Evolutionary conservation across 2,888 invertebrate genomes (phyloP).

Genomic region (Eumerus sabulonum): DNA sequence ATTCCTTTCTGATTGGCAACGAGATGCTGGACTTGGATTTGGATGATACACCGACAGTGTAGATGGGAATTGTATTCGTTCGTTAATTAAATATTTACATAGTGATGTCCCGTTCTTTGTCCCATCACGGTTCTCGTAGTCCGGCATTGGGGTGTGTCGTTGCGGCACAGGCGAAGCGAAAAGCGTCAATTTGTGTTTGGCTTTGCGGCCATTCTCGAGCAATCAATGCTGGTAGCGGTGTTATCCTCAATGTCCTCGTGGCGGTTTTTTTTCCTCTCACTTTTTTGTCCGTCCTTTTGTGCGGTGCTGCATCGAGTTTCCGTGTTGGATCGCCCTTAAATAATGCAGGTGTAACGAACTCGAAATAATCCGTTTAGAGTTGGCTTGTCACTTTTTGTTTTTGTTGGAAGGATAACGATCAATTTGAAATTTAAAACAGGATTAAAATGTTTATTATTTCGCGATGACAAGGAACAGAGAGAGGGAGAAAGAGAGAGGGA

Average conservation of each 20-base stretch:
- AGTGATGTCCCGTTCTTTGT: constrained; percentile 11
- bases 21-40: constrained; percentile 40
- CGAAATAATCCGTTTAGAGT: constrained; percentile 76
- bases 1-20: constrained; percentile 53
- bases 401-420: constrained; percentile 30
- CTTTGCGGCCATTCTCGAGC: constrained; percentile 65
- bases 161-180: constrained; percentile 15
- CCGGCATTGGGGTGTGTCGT: constrained; percentile 22
- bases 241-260: constrained; percentile 43
- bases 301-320: neutral
- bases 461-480: constrained; percentile 60
- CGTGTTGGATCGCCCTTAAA: constrained; percentile 59
- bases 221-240: constrained; percentile 47
- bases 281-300: too few species aligned
- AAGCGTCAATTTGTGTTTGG: constrained; percentile 66
- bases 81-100: constrained; percentile 69
- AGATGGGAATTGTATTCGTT: constrained; percentile 64
- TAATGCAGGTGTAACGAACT: constrained; percentile 75
- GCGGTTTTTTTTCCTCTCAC: constrained; percentile 43
- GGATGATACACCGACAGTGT: constrained; percentile 28
- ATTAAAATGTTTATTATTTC: constrained; percentile 62
- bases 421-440: constrained; percentile 69
- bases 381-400: constrained; percentile 60
- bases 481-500: too few species aligned
- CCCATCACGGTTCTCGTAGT: constrained; percentile 19